A percentile compares a stretch with the other conserved stretches of the same genome.
Evolutionary conservation across 2,113 vertebrate species (phyloP).

Genomic region (Tachycineta bicolor): DNA sequence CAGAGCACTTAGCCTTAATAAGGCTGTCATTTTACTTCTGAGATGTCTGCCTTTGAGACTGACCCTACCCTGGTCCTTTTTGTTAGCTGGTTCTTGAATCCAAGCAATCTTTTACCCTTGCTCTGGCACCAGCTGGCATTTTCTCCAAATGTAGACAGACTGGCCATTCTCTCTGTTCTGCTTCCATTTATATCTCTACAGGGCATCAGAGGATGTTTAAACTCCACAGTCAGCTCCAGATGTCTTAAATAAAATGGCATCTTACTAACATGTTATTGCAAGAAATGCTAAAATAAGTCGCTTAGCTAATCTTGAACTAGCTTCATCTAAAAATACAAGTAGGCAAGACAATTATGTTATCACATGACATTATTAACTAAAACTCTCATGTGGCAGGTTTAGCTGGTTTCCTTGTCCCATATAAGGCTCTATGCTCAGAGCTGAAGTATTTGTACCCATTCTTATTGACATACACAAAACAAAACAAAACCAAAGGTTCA

Average conservation of each 20-base stretch:
- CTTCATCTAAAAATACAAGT: conserved; percentile 25
- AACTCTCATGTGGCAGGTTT: not conserved
- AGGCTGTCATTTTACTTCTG: not conserved
- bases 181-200: conserved; percentile 7
- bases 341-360: conserved; percentile 19
- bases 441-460: not conserved
- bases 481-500: not conserved
- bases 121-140: not conserved
- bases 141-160: not conserved
- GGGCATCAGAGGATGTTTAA: not conserved
- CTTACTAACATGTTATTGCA: not conserved
- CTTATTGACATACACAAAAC: not conserved
- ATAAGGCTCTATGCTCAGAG: not conserved
- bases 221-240: not conserved
- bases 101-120: not conserved
- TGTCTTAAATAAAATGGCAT: not conserved
- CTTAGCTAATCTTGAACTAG: not conserved
- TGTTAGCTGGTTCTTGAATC: not conserved
- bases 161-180: not conserved
- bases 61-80: not conserved
- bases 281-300: conserved; percentile 37
- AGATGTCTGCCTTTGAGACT: not conserved
- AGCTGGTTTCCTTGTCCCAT: not conserved
- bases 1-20: not conserved
- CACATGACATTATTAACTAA: not conserved